Evolutionary conservation across 2,797 vertebrate species (phyloP).

Genomic region (Pseudocheirus occidentalis): DNA sequence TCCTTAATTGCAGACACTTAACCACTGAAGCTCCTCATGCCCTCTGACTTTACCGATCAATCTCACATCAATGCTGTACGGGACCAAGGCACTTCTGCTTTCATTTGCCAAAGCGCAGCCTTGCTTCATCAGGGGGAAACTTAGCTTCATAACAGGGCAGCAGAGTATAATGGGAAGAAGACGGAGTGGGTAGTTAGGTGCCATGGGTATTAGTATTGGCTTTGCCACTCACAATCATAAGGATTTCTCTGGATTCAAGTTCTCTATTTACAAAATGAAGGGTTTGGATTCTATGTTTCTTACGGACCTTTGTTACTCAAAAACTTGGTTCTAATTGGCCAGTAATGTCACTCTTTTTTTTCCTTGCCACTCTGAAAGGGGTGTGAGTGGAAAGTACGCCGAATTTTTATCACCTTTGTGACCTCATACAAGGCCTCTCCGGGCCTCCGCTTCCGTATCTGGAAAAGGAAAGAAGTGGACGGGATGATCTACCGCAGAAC

Average conservation of each 20-base stretch:
- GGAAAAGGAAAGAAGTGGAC: neutral
- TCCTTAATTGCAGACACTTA: neutral
- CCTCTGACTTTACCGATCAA: neutral
- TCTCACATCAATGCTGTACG: neutral
- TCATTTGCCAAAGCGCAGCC: neutral
- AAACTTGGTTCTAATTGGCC: neutral
- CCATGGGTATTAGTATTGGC: neutral
- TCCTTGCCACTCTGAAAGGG: neutral
- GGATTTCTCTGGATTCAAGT: neutral
- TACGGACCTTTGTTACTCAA: neutral
- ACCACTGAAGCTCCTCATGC: neutral
- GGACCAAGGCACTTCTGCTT: neutral
- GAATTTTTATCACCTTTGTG: neutral
- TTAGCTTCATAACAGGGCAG: neutral
- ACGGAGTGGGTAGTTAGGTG: neutral
- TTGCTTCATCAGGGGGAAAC: neutral
- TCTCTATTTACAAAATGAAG: neutral
- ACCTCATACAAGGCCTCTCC: neutral
- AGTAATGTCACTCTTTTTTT: neutral
- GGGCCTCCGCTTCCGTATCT: neutral
- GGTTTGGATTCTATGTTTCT: neutral
- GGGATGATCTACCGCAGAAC: no score
- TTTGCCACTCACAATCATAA: neutral
- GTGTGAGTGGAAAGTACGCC: neutral
- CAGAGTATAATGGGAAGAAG: neutral